Evolutionary conservation across 2,888 invertebrate genomes (phyloP), one percentile per base, ranked within the genome.

Genomic region (Aproaerema taeniolella): DNA sequence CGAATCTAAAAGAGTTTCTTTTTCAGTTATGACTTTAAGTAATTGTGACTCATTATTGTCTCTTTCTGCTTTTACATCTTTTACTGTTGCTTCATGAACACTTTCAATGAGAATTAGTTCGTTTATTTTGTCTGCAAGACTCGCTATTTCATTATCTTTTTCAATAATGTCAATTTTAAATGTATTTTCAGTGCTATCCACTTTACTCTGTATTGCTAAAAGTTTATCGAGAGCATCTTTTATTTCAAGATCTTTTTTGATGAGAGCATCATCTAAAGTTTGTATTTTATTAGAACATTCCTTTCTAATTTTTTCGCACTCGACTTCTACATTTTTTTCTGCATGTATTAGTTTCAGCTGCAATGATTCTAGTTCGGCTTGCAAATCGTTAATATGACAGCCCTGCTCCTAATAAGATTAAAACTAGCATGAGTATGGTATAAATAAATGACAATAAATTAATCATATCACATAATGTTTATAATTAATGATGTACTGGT

Each of bases 361-460:
- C 31, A 75, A 55, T 24, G 44, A 55, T 45, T 72, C 62, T 55
- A 77, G 51, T 42, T 80, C 67, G 35, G 50, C 51, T 63, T 69
- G 55, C 49, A 79, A 66, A 49, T 63, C 61, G 40, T 65, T 64
- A 52, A 69, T 61, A 39, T 34, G 49, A 49, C 59, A 53, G 38
- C 46, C 46, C 50, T 63, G 64, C 50, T 72, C 79, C 82, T 82
- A 74, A 58, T 67, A 45, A 50, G 64, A 55, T 56, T 49, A 58
- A 65, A 53, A 49, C 35, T 38, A 41, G 33, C 41, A 33, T 47
- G 31, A 43, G 43, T 42, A 39, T 32, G 26, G 8, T 31, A 15
- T n/a, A n/a, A n/a, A n/a, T n/a, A n/a, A n/a, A 35, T 30, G 24
- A 24, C 13, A 14, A 12, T 1, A 32, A n/a, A n/a, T n/a, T n/a